Evolutionary conservation across 2,113 vertebrate species (phyloP).

Genomic region (Empidonax alnorum): DNA sequence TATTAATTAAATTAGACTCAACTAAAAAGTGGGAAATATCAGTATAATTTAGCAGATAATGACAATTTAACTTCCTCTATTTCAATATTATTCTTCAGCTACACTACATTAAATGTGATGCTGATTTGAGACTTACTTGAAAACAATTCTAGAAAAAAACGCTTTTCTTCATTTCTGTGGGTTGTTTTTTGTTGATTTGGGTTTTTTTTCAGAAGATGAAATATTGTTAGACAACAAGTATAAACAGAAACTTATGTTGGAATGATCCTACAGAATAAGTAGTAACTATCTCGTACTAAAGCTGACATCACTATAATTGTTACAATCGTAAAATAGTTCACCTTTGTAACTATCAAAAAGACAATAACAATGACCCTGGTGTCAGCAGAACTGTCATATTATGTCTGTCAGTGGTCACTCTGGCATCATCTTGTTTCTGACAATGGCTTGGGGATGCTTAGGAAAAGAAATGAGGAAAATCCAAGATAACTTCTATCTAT

Average conservation of each 20-base stretch:
- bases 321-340: not conserved
- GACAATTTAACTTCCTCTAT: not conserved
- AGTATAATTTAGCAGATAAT: not conserved
- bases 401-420: not conserved
- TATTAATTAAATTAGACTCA: not conserved
- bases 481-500: not conserved
- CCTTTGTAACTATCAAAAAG: not conserved
- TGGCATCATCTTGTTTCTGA: not conserved
- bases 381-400: not conserved
- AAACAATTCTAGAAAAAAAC: not conserved
- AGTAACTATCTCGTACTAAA: not conserved
- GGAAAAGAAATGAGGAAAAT: not conserved
- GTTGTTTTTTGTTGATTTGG: not conserved
- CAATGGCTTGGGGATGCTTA: not conserved
- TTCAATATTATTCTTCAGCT: not conserved
- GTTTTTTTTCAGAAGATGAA: not conserved
- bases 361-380: not conserved
- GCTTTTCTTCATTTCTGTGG: not conserved
- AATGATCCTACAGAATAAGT: not conserved
- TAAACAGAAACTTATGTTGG: not conserved
- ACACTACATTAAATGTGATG: not conserved
- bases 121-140: not conserved
- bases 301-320: not conserved
- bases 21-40: not conserved
- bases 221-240: not conserved